Conservation (phyloP, 2,888 invertebrate genomes). For the Cataglyphis altisquamis region DNA sequence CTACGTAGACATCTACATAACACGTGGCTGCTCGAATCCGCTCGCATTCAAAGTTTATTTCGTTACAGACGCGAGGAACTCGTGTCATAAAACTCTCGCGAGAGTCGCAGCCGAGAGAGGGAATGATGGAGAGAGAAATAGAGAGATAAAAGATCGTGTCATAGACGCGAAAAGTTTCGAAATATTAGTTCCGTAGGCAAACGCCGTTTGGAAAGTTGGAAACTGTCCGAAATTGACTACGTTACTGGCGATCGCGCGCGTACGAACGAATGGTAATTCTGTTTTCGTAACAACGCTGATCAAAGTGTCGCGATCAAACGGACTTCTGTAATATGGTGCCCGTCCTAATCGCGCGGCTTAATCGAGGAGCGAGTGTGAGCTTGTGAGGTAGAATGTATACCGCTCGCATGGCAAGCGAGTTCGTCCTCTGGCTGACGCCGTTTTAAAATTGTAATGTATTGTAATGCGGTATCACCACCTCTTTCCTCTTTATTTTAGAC, state of each 20-base stretch:
- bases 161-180: constrained; percentile 52
- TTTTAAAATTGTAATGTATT: constrained; percentile 56
- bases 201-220: constrained; percentile 48
- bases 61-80: constrained; percentile 12
- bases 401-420: constrained; percentile 19
- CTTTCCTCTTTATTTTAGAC: constrained; percentile 47
- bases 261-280: constrained; percentile 57
- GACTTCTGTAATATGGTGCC: constrained; percentile 60
- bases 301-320: constrained; percentile 42
- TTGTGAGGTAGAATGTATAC: constrained; percentile 28
- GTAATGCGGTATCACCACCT: constrained; percentile 42
- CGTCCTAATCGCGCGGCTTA: constrained; percentile 50
- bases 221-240: constrained; percentile 49
- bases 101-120: background rate
- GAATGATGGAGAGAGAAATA: background rate
- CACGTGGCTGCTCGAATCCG: constrained; percentile 71
- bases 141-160: constrained; percentile 30
- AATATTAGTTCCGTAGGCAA: constrained; percentile 59
- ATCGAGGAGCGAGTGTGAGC: constrained; percentile 44
- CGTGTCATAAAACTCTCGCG: constrained; percentile 64
- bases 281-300: constrained; percentile 53
- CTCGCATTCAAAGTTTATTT: constrained; percentile 53
- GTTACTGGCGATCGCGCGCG: constrained; percentile 19
- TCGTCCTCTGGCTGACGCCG: constrained; percentile 17
- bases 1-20: constrained; percentile 76